Percentiles rank a stretch among this genome's conserved stretches.
These are phyloP conservation scores for Nezara viridula DNA, from an alignment of 2,888 invertebrate species.

Conservation along the genomic window DNA sequence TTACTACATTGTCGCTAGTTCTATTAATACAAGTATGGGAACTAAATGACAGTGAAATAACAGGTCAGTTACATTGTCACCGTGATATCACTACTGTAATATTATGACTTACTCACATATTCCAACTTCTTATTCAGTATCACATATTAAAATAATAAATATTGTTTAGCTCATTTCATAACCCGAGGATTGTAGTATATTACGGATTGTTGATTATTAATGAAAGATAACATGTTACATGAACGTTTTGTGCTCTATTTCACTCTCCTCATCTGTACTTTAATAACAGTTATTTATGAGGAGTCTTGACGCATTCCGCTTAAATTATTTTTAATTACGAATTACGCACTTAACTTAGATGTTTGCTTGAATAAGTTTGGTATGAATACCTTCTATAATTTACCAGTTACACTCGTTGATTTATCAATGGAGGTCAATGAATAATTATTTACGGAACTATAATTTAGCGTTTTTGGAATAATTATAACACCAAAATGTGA, in stretches of 20 bases:
- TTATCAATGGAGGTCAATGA: too few relatives aligned
- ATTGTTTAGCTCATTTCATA: neutral
- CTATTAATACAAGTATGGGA: slow-evolving; percentile 20
- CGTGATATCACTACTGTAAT: neutral
- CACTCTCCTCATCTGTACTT: neutral
- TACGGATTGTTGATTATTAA: neutral
- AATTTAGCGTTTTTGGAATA: too few relatives aligned
- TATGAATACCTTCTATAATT: neutral
- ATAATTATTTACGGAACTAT: too few relatives aligned
- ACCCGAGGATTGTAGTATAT: too few relatives aligned
- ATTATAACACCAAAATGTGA: neutral
- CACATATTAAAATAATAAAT: neutral
- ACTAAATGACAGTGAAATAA: neutral
- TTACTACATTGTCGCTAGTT: neutral
- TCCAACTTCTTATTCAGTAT: neutral
- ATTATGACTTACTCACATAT: neutral
- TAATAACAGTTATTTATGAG: neutral
- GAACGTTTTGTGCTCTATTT: neutral
- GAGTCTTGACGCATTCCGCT: neutral
- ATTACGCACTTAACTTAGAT: neutral
- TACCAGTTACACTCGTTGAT: too few relatives aligned
- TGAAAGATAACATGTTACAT: neutral
- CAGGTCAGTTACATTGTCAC: neutral
- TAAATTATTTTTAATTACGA: neutral
- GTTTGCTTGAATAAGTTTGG: neutral